These are phyloP conservation scores for Xestia c-nigrum DNA, from an alignment of 2,888 invertebrate species.

Conservation along the genomic window DNA sequence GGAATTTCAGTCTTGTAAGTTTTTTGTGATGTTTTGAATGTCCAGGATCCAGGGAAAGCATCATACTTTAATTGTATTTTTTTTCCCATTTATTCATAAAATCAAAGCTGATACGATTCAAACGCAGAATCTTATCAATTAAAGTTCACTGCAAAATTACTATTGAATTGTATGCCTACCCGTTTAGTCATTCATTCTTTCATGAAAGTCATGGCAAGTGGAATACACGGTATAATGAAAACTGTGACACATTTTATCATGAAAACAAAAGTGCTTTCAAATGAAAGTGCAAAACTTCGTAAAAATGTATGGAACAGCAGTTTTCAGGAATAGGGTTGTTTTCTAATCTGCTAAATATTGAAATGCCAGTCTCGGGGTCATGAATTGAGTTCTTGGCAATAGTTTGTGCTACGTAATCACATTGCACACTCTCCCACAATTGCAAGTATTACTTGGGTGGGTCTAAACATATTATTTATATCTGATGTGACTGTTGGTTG, in stretches of 20 bases:
- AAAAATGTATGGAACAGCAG: no score
- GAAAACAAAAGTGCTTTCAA: not conserved
- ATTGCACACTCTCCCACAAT: not conserved
- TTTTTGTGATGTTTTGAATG: no score
- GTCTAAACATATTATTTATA: no score
- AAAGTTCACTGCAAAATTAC: conserved; percentile 3
- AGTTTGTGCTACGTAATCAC: not conserved
- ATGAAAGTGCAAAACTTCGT: not conserved
- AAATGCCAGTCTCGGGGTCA: no score
- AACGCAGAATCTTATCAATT: conserved; percentile 22
- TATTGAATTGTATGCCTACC: not conserved
- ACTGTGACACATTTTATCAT: not conserved
- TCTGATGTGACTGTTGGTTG: no score
- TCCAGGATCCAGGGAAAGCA: not conserved
- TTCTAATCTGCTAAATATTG: not conserved
- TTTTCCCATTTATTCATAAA: conserved; percentile 19
- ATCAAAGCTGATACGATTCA: conserved; percentile 5
- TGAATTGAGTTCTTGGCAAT: no score
- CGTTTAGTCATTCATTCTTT: not conserved
- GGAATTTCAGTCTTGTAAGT: no score
- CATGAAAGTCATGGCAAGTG: no score
- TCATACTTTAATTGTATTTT: not conserved
- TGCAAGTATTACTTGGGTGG: not conserved
- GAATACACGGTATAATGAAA: not conserved
- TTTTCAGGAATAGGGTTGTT: no score